Evolutionary conservation across 2,113 vertebrate genomes (phyloP), one percentile per base, ranked within the genome.

Genomic region (Podilymbus podiceps): DNA sequence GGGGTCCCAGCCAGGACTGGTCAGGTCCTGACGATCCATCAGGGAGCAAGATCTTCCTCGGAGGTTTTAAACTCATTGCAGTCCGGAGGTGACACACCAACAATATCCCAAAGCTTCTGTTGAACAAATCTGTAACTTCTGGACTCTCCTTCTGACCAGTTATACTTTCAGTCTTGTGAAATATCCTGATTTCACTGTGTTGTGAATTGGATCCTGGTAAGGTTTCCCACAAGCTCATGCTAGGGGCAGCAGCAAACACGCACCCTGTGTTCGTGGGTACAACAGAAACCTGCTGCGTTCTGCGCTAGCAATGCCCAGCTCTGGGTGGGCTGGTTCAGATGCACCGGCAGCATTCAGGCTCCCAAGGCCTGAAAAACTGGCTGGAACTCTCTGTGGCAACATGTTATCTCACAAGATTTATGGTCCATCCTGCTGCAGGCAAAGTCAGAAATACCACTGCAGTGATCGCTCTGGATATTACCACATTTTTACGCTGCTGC

Each of bases 291-390:
- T 91, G 31, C 69, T 88, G 47, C 18, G 72, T 85, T 80, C 56
- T 38, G 30, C 2, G 1, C 49, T 52, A 59, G 30, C 33, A n/a
- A 24, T 68, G 49, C 77, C 35, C 74, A 67, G 62, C 31, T 60
- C 52, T 53, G 68, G 64, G 72, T 67, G 63, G 71, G 82, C 83
- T 92, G 79, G 31, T 50, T 92, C 3, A 1, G 40, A 27, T 35
- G 21, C 2, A 4, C 17, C 6, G 0, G 74, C 60, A 81, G n/a
- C 52, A 20, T 56, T 84, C 64, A 59, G 53, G 35, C 24, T 91
- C 62, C n/a, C 15, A 68, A 73, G 87, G 89, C 89, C 63, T 91
- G 81, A 94, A 96, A 96, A 97, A 96, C 85, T 94, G 87, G 71
- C 74, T 96, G 71, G 23, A 73, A 93, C 23, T 66, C 71, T 83